phyloP scores from a whole-genome alignment of 1,140 invertebrate species.

The Nasonia giraulti region DNA sequence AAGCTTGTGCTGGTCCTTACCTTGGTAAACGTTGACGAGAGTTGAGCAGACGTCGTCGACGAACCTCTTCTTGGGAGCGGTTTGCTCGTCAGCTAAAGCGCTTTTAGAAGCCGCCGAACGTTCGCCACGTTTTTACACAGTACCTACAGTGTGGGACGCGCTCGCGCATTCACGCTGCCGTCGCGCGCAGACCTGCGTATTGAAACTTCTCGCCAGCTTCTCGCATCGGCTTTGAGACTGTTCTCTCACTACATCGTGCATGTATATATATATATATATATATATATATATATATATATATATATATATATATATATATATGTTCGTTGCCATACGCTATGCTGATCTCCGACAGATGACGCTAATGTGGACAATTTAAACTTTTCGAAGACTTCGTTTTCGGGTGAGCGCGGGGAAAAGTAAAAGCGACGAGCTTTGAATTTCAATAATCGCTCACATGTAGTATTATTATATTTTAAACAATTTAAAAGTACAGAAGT shows the following conservation, averaged over 20 bases:
- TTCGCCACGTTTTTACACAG: conserved; percentile 39
- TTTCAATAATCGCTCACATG: conserved; percentile 38
- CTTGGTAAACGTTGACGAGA: background rate
- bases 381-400: background rate
- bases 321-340: background rate
- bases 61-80: background rate
- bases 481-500: conserved; percentile 42
- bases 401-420: background rate
- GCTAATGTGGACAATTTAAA: background rate
- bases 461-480: conserved; percentile 39
- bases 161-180: background rate
- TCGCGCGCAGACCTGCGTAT: too few relatives aligned
- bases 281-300: too few relatives aligned
- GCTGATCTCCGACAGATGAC: background rate
- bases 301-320: too few relatives aligned
- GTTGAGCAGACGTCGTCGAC: background rate
- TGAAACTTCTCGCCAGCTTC: too few relatives aligned
- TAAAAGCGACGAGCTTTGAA: background rate
- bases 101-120: conserved; percentile 6
- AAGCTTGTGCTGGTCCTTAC: background rate
- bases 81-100: background rate
- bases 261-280: too few relatives aligned
- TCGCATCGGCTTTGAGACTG: too few relatives aligned
- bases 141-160: background rate
- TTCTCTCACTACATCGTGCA: background rate